Base-by-base conservation (phyloP, 2,113 vertebrate species). In the Fregetta grallaria region DNA sequence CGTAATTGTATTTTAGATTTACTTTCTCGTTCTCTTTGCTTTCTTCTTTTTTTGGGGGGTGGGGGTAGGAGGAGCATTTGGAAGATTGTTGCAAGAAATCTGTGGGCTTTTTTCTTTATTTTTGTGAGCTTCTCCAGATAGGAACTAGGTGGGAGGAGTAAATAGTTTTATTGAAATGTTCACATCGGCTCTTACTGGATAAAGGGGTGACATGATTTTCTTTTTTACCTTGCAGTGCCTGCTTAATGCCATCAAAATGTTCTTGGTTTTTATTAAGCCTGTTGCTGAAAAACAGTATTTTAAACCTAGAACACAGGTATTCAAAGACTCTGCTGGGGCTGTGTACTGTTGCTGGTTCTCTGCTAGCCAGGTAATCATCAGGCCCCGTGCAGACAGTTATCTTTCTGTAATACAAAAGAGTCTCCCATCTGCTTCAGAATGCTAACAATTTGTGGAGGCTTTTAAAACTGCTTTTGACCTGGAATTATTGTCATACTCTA, bases 91-190 rank as follows among this genome's bases (percentile, higher is more conserved):
- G 47, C 1, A 38, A 78, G 88, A 95, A 88, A 90, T 92, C 52
- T 47, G 74, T 11, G 66, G 4, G 0, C 44, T 65, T 88, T 53
- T 44, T 55, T 26, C 15, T 79, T 67, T 5, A 77, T 88, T 96
- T 80, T 90, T 59, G 38, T 56, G 86, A 72, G 91, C 88, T 84
- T 18, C 58, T 86, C 59, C 66, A 76, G 73, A 91, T 47, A 94
- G 94, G 91, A 87, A 83, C 55, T 82, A 47, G 82, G 91, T 96
- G 96, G 97, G 97, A 97, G 92, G 96, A 95, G 95, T 94, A 92
- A 95, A 94, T 95, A 95, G 77, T 95, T 91, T 63, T 62, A 92
- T 93, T 88, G 94, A 95, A 82, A 89, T 84, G 81, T 76, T 93
- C 94, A 34, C 86, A 70, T 19, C 88, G 86, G 91, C 81, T 75